Evolutionary conservation across 2,797 vertebrate genomes (phyloP), one percentile per base, ranked within the genome.

Genomic region (Paguma larvata): DNA sequence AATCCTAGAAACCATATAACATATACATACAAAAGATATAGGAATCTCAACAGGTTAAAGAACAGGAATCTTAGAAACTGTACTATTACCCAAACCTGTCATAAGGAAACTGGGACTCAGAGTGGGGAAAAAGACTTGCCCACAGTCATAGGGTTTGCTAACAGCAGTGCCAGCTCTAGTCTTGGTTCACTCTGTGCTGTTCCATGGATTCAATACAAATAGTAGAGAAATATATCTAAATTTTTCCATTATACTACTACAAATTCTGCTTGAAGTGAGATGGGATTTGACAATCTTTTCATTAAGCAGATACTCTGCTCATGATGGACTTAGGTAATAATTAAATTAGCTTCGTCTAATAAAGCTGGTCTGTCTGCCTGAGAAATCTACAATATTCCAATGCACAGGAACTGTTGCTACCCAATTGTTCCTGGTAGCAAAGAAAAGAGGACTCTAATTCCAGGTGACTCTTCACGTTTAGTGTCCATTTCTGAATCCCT

Each of bases 261-360:
- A 93, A 94, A 86, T 48, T 32, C 48, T 65, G 34, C 48, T 83
- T 84, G 85, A 93, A 62, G 78, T 85, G 38, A 95, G 9, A 12
- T 63, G 34, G 19, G 27, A 88, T 80, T 88, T 96, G 44, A 93
- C 87, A 86, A 67, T 96, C 23, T 83, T 88, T 93, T 85, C 83
- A 95, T 94, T 78, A 96, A 65, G 32, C n/a, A 91, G 44, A 95
- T 89, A 95, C 84, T 87, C 79, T 95, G 65, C 51, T 91, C 34
- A 67, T 53, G 34, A 92, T n/a, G 44, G 67, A 77, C 65, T 83
- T 38, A 82, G 23, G 70, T 56, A 86, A 34, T 75, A 80, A 86
- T 80, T 68, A 85, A 89, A 89, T 89, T 48, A 90, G 51, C 27
- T 78, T 72, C 95, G 65, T 65, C 34, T 83, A 48, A 94, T 85